phyloP scores from a whole-genome alignment of 2,113 vertebrate genomes.

The Naja naja region DNA sequence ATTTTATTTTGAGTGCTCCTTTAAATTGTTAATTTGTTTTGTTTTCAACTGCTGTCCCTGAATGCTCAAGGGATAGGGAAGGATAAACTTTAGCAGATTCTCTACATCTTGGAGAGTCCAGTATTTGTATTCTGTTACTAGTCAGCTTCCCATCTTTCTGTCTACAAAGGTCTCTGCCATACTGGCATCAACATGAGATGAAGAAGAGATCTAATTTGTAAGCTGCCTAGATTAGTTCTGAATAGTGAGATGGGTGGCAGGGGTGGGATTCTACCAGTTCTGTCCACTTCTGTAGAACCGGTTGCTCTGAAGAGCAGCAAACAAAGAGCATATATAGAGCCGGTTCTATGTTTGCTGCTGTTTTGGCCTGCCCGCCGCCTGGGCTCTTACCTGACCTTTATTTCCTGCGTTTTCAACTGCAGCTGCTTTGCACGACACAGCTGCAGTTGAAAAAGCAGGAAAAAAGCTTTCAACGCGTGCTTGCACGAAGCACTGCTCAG shows the following conservation, averaged over 20 bases:
- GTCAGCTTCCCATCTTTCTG: background rate
- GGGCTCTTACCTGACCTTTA: too few species aligned
- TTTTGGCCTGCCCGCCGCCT: too few species aligned
- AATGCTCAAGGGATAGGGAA: background rate
- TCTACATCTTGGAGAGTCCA: background rate
- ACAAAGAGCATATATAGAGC: too few species aligned
- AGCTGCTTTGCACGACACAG: too few species aligned
- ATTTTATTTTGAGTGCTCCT: background rate
- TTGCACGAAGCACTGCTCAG: too few species aligned
- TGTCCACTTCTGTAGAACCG: too few species aligned
- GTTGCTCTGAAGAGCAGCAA: too few species aligned
- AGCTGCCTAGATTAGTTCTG: background rate
- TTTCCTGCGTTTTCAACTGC: too few species aligned
- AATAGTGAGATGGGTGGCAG: background rate
- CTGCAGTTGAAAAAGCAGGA: too few species aligned
- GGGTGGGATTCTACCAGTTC: too few species aligned
- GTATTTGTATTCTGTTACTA: background rate
- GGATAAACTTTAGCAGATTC: background rate
- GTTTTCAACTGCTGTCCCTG: background rate
- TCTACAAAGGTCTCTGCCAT: background rate
- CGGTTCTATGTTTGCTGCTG: too few species aligned
- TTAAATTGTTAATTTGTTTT: background rate
- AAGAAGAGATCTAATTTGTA: background rate
- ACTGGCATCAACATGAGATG: background rate
- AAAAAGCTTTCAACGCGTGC: too few species aligned